Evolutionary conservation across 2,113 vertebrate genomes (phyloP).

Genomic region (Mola mola): DNA sequence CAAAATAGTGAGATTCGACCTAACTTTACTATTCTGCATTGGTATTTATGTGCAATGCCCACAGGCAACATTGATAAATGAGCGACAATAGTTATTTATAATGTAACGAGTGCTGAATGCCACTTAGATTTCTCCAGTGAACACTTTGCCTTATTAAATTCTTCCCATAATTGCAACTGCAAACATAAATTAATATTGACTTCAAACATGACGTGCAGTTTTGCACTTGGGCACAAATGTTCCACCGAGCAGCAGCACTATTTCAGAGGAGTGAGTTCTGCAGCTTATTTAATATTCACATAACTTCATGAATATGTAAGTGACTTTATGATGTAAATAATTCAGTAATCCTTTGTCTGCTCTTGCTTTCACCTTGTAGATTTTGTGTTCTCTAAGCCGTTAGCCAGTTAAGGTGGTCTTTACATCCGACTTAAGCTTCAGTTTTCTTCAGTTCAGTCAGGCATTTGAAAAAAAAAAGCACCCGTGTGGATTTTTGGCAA

Average conservation of each 20-base stretch:
- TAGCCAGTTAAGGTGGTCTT: not conserved
- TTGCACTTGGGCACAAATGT: not conserved
- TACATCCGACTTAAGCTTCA: not conserved
- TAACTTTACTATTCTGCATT: slow-evolving; percentile 2
- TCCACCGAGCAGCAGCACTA: not conserved
- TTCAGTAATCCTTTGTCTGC: slow-evolving; percentile 39
- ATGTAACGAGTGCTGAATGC: slow-evolving; percentile 15
- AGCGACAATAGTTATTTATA: slow-evolving; percentile 23
- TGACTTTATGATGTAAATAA: slow-evolving; percentile 55
- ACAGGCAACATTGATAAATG: slow-evolving; percentile 5
- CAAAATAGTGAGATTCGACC: not conserved
- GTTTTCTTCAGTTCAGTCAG: not conserved
- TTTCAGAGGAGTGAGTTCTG: slow-evolving; percentile 17
- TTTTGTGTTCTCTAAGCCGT: not conserved
- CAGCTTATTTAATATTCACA: slow-evolving; percentile 35
- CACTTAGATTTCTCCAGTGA: no score
- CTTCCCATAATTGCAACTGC: not conserved
- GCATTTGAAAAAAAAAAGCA: not conserved
- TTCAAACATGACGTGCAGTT: not conserved
- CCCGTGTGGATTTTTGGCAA: slow-evolving; percentile 9
- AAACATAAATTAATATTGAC: not conserved
- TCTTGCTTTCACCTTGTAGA: slow-evolving; percentile 17
- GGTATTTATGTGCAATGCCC: not conserved
- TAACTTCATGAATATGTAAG: slow-evolving; percentile 51
- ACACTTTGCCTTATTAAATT: not conserved